phyloP scores from a whole-genome alignment of 1,140 invertebrate genomes.

The Calephelis nemesis region DNA sequence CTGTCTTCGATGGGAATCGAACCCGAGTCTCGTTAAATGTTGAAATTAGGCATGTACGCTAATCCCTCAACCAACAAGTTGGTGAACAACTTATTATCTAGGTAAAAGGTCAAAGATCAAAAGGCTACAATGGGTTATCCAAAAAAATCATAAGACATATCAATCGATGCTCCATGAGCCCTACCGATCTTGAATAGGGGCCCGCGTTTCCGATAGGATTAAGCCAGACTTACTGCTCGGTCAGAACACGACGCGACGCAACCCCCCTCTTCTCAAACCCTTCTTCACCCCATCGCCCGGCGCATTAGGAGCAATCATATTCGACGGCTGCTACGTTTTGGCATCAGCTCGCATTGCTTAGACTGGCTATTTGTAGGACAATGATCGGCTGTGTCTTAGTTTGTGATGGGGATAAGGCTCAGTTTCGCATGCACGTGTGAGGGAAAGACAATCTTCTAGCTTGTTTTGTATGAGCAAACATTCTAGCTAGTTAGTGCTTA shows the following conservation, averaged over 20 bases:
- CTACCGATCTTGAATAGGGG: slow-evolving; percentile 72
- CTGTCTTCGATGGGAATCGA: too few species aligned
- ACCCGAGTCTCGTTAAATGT: too few species aligned
- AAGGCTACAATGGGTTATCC: slow-evolving; percentile 6
- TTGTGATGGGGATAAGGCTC: slow-evolving; percentile 51
- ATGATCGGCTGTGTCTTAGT: slow-evolving; percentile 72
- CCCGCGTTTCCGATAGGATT: slow-evolving; percentile 77
- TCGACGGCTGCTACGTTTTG: slow-evolving; percentile 75
- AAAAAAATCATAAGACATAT: slow-evolving; percentile 43
- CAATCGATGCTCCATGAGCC: slow-evolving; percentile 38
- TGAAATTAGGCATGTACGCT: too few species aligned
- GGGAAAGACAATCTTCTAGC: slow-evolving; percentile 30
- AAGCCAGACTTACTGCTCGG: slow-evolving; percentile 77
- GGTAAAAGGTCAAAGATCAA: too few species aligned
- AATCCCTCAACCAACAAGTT: too few species aligned
- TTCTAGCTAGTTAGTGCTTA: neutral
- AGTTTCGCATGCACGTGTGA: slow-evolving; percentile 33
- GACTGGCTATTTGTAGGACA: slow-evolving; percentile 68
- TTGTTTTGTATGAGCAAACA: slow-evolving; percentile 29
- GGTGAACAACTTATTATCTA: too few species aligned
- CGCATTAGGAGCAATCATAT: slow-evolving; percentile 78
- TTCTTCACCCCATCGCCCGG: slow-evolving; percentile 39
- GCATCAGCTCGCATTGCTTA: slow-evolving; percentile 73
- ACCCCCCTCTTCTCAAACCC: slow-evolving; percentile 41
- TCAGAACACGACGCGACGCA: slow-evolving; percentile 72